Base-by-base conservation (phyloP, 2,888 invertebrate genomes). In the Mamestra brassicae region DNA sequence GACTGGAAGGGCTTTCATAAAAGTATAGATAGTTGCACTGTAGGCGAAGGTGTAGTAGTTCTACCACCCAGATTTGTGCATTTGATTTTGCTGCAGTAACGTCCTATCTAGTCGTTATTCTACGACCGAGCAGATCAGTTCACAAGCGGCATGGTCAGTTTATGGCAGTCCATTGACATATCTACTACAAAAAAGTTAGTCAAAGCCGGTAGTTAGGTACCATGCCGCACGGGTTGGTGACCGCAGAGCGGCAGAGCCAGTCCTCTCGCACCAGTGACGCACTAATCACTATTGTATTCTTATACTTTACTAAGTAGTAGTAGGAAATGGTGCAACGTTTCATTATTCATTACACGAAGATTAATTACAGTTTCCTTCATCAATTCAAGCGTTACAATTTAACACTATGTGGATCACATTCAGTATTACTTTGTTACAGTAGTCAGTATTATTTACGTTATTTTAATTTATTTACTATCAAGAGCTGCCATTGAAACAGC, bases 271-370 rank as follows among this genome's bases (percentile, higher is more conserved):
- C 34, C 64, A 65, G 45, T 64, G 67, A 34, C 57, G 70, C 69
- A 54, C 52, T 66, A 55, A 71, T 80, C 58, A 68, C 52, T 74
- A 57, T 70, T 83, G 73, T 73, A 65, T 78, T 68, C 45, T 57
- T 61, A 65, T 57, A 60, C n/a, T n/a, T 60, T 57, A 60, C n/a
- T n/a, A 38, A 57, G 17, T 62, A 68, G 26, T 26, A 74, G 73
- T 71, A 77, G 74, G 64, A 80, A 83, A 77, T 80, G 69, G 71
- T 81, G 68, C 74, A 78, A 71, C 52, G 73, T 72, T 76, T 80
- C 60, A 68, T 66, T 80, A 84, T 77, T 78, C 26, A 81, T 72
- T 81, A 82, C 65, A 74, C 67, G 79, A 71, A 72, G 67, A 78
- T 81, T 73, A 67, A 74, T 81, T 74, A 83, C 69, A 66, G 71